A percentile compares a stretch with the other conserved stretches of the same genome.
These are phyloP conservation scores for Graptemys geographica DNA, from an alignment of 2,797 vertebrate genomes.

Conservation along the genomic window DNA sequence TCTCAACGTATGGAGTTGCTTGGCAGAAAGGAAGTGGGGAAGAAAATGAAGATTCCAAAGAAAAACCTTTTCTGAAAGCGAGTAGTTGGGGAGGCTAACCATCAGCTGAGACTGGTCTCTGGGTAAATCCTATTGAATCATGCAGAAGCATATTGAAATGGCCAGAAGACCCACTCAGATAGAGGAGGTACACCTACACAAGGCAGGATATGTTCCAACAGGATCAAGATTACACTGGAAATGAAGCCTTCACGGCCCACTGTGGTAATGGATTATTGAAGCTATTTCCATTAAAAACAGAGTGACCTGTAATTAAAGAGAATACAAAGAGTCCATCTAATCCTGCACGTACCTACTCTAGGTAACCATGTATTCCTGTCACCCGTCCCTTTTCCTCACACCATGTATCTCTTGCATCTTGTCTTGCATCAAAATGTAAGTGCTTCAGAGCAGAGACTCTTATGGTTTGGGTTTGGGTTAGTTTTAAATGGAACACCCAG, in stretches of 20 bases:
- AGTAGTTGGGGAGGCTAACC: background rate
- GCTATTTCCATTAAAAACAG: background rate
- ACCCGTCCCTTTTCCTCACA: background rate
- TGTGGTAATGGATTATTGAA: background rate
- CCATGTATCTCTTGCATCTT: background rate
- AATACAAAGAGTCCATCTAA: background rate
- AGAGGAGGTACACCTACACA: background rate
- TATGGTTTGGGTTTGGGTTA: background rate
- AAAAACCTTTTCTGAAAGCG: background rate
- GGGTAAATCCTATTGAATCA: background rate
- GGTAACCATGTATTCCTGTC: background rate
- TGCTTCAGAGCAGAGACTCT: background rate
- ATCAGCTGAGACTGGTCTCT: background rate
- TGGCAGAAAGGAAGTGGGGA: background rate
- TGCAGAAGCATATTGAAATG: background rate
- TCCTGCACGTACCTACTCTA: background rate
- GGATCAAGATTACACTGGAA: background rate
- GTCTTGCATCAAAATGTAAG: background rate
- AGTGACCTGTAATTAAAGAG: background rate
- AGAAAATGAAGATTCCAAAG: background rate
- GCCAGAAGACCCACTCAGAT: background rate
- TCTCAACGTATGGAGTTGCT: background rate
- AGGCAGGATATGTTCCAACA: rapidly evolving
- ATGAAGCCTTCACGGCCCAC: background rate
- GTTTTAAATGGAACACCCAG: background rate